A percentile compares a stretch with the other conserved stretches of the same genome.
phyloP scores from a whole-genome alignment of 2,888 invertebrate species.

The Halocaridina rubra region DNA sequence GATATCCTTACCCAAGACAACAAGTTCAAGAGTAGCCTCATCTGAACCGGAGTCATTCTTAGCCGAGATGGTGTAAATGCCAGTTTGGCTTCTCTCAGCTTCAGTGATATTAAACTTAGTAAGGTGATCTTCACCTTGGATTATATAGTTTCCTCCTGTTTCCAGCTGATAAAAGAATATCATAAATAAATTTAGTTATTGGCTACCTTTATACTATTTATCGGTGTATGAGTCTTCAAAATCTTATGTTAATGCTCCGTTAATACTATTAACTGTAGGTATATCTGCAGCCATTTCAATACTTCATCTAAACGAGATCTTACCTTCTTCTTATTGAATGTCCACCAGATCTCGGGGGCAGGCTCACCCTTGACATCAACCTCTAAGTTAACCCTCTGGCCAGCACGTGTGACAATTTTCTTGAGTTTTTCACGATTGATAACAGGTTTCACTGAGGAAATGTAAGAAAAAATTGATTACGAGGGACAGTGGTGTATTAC shows the following conservation, averaged over 20 bases:
- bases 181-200: not conserved
- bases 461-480: too few relatives aligned
- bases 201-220: not conserved
- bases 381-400: constrained; percentile 88
- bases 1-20: constrained; percentile 78
- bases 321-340: constrained; percentile 74
- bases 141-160: constrained; percentile 54
- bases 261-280: too few relatives aligned
- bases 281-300: too few relatives aligned
- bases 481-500: too few relatives aligned
- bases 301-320: too few relatives aligned
- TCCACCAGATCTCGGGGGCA: constrained; percentile 89
- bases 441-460: constrained; percentile 88
- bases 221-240: too few relatives aligned
- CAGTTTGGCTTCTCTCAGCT: constrained; percentile 86
- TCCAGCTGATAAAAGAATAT: constrained; percentile 31
- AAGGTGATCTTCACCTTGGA: constrained; percentile 85
- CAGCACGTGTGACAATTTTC: constrained; percentile 87
- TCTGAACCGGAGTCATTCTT: constrained; percentile 94
- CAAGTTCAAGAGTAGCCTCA: constrained; percentile 92
- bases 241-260: too few relatives aligned
- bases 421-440: constrained; percentile 94
- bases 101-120: constrained; percentile 86
- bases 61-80: constrained; percentile 89
- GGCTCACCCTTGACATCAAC: constrained; percentile 97